Evolutionary conservation across 2,113 vertebrate species (phyloP).

Genomic region (Nothobranchius furzeri): DNA sequence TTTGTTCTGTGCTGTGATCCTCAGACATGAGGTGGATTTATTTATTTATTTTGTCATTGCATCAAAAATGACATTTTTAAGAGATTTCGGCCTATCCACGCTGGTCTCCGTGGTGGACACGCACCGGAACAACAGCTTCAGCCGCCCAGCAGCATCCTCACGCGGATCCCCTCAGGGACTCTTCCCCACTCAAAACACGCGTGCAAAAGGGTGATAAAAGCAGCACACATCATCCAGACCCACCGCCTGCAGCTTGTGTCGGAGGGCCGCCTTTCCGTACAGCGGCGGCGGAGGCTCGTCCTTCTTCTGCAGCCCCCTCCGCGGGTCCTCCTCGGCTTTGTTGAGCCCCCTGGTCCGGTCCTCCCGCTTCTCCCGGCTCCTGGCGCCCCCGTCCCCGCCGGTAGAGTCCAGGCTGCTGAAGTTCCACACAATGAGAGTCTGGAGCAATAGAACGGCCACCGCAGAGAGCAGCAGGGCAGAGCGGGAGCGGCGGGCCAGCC

Average conservation of each 20-base stretch:
- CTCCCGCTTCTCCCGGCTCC: constrained; percentile 78
- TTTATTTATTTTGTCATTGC: background rate
- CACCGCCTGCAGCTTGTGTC: constrained; percentile 77
- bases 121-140: constrained; percentile 49
- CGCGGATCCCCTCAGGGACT: background rate
- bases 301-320: constrained; percentile 60
- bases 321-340: constrained; percentile 72
- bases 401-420: constrained; percentile 91
- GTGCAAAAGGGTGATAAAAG: constrained; percentile 5
- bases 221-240: constrained; percentile 20
- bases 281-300: constrained; percentile 67
- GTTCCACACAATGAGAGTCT: constrained; percentile 96
- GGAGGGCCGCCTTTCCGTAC: constrained; percentile 72
- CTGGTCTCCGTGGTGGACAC: background rate
- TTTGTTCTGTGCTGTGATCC: background rate
- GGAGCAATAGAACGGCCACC: constrained; percentile 89
- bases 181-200: constrained; percentile 5
- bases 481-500: constrained; percentile 88
- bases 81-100: constrained; percentile 11
- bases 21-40: background rate
- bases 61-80: constrained; percentile 10
- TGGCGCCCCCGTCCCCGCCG: constrained; percentile 75
- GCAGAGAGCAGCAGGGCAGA: constrained; percentile 88
- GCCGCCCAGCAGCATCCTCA: constrained; percentile 31
- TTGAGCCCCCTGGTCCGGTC: constrained; percentile 69